Base-by-base conservation (phyloP, 2,113 vertebrate genomes). In the Triplophysa dalaica region DNA sequence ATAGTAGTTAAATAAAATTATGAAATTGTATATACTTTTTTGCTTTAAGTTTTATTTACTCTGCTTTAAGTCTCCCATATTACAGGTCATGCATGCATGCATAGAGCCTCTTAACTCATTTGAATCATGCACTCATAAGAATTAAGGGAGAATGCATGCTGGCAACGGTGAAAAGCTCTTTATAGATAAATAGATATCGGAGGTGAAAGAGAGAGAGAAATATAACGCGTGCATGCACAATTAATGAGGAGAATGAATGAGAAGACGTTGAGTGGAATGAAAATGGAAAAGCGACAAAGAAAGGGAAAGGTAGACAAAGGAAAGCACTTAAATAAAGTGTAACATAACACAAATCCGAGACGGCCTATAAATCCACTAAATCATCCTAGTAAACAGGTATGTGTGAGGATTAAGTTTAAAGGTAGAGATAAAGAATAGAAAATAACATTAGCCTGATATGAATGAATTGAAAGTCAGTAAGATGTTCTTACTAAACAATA, bases 201-300 rank as follows among this genome's bases (percentile, higher is more conserved):
- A 62, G 17, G 72, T 54, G 52, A 61, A 82, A 80, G 64, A 7
- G 13, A 64, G 65, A 65, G 41, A 48, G 26, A 19, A 8, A 78
- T 58, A 72, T 82, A 65, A 74, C 82, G 65, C 24, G 24, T 17
- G n/a, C 66, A 79, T 70, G 17, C 50, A 60, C 52, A 26, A 70
- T 74, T 81, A 26, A 78, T 69, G 41, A 79, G 61, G 26, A 19
- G 75, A 60, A 14, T 10, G 16, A 65, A 43, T 43, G 41, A 43
- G 7, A 43, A 43, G 41, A 43, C 41, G 10, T 67, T 43, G 66
- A 56, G 3, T 62, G 7, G 17, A 38, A 48, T 13, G 54, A 78
- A 33, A 22, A 50, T 70, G 52, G 61, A 78, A 75, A 43, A 81
- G 13, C 21, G 48, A 83, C 60, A 75, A 19, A 24, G 61, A 43